Evolutionary conservation across 2,888 invertebrate genomes (phyloP).

Genomic region (Euplagia quadripunctaria): DNA sequence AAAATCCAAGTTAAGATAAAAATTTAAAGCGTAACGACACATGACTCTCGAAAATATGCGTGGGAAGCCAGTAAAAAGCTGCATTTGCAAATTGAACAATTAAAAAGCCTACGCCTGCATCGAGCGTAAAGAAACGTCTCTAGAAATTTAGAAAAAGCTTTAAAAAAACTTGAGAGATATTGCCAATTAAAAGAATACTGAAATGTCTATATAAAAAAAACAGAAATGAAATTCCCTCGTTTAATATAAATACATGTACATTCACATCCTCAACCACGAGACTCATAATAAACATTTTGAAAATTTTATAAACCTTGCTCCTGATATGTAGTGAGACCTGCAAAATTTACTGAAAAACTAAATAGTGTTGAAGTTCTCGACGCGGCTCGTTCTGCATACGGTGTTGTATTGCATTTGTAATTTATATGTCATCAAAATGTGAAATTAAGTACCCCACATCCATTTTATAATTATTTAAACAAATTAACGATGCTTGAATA

Average conservation of each 20-base stretch:
- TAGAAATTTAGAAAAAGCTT: constrained; percentile 40
- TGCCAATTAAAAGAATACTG: constrained; percentile 57
- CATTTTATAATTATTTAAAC: background rate
- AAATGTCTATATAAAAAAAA: constrained; percentile 51
- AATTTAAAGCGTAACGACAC: constrained; percentile 32
- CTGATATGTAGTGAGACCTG: constrained; percentile 86
- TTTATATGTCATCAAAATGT: background rate
- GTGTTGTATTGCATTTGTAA: background rate
- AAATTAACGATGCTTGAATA: background rate
- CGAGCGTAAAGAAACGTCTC: constrained; percentile 29
- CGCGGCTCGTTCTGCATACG: background rate
- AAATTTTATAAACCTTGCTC: constrained; percentile 83
- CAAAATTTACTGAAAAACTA: constrained; percentile 85
- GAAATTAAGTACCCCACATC: too few relatives aligned
- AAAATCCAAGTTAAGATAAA: constrained; percentile 1
- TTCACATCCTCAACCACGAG: constrained; percentile 72
- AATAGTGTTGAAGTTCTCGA: constrained; percentile 79
- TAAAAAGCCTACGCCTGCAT: constrained; percentile 46
- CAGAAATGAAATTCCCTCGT: constrained; percentile 44
- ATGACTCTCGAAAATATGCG: constrained; percentile 43
- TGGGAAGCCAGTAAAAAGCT: constrained; percentile 65
- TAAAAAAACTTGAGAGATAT: constrained; percentile 32
- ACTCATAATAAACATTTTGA: constrained; percentile 69
- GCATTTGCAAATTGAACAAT: constrained; percentile 53
- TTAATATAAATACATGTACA: constrained; percentile 64